Evolutionary conservation across 37 sponge, comb jelly and placozoan genomes (phyloP).

Genomic region (Ephydatia muelleri): DNA sequence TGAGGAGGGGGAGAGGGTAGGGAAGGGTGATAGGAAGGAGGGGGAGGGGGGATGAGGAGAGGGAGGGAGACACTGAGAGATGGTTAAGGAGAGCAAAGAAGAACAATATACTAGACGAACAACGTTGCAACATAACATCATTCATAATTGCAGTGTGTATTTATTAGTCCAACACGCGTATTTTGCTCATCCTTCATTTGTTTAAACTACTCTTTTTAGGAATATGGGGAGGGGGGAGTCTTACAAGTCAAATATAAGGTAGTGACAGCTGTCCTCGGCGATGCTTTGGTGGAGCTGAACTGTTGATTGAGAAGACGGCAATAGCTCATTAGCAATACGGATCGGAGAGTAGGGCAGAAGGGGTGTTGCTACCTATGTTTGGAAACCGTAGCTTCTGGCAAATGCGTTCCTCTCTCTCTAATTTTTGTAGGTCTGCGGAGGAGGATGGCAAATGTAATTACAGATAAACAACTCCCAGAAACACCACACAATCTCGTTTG

Average conservation of each 20-base stretch:
- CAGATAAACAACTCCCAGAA: no score
- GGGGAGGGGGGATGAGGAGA: no score
- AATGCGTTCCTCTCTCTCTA: conserved; percentile 89
- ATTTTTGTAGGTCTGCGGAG: conserved; percentile 76
- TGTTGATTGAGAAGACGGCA: conserved; percentile 6
- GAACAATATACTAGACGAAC: no score
- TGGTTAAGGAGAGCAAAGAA: no score
- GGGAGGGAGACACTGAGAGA: no score
- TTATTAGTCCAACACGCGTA: no score
- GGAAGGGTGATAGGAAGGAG: no score
- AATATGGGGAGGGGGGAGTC: not conserved
- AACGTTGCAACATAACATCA: no score
- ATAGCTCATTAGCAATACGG: not conserved
- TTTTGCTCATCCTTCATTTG: no score
- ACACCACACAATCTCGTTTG: not conserved
- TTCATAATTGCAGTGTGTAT: no score
- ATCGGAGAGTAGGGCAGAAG: not conserved
- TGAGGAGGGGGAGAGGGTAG: no score
- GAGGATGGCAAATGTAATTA: not conserved
- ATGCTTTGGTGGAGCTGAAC: conserved; percentile 81
- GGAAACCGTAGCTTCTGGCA: conserved; percentile 83
- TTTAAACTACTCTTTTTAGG: no score
- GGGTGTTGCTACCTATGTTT: conserved; percentile 72
- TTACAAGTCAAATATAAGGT: conserved; percentile 92
- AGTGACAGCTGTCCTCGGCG: conserved; percentile 68